Percentiles rank a stretch among this genome's conserved stretches.
Evolutionary conservation across 2,797 vertebrate species (phyloP).

Genomic region (Molossus alvarezi): DNA sequence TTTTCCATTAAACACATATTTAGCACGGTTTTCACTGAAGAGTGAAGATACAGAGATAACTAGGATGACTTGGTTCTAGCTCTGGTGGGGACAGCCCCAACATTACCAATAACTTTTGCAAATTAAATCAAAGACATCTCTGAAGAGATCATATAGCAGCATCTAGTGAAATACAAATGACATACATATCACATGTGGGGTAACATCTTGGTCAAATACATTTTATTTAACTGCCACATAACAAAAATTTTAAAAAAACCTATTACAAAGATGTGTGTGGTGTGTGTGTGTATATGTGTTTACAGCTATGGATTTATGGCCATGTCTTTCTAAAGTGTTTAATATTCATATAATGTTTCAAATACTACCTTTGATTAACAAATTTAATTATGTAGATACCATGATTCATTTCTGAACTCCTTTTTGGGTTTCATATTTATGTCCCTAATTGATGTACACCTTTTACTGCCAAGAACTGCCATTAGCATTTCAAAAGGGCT

Average conservation of each 20-base stretch:
- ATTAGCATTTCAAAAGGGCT: conserved; percentile 30
- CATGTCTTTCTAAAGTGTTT: conserved; percentile 46
- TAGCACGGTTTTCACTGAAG: not conserved
- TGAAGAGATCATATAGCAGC: not conserved
- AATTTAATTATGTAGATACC: conserved; percentile 24
- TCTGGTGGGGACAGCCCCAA: not conserved
- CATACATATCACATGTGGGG: not conserved
- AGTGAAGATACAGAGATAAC: not conserved
- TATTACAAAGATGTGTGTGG: not conserved
- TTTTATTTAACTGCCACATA: conserved; percentile 26
- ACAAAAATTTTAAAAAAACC: not conserved
- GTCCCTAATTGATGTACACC: not conserved
- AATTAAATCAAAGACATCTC: conserved; percentile 16
- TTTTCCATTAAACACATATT: not conserved
- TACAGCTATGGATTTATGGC: not conserved
- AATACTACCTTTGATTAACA: conserved; percentile 44
- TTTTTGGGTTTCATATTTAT: not conserved
- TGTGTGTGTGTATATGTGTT: not conserved
- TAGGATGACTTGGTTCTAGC: not conserved
- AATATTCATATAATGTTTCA: not conserved
- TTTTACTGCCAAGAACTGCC: not conserved
- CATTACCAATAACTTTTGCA: not conserved
- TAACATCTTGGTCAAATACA: not conserved
- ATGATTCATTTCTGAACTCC: not conserved
- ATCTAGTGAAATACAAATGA: not conserved